phyloP scores from a whole-genome alignment of 2,888 invertebrate genomes.

The Cosmorhoe ocellata region DNA sequence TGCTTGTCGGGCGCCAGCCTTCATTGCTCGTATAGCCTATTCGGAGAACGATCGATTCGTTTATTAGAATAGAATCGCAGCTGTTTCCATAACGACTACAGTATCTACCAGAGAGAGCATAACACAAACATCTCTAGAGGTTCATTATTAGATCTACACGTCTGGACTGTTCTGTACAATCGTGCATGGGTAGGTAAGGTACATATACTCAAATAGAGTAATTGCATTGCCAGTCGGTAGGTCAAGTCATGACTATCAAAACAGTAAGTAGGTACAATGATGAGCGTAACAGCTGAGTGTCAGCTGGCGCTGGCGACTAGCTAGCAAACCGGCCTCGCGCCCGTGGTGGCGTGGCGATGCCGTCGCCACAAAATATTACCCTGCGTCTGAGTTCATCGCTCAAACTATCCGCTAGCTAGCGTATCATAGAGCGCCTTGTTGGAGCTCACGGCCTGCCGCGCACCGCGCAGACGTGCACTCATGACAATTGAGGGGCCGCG shows the following conservation, averaged over 20 bases:
- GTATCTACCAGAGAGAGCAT: not conserved
- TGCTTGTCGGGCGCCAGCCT: constrained; percentile 45
- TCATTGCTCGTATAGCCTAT: constrained; percentile 46
- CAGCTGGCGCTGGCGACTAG: constrained; percentile 55
- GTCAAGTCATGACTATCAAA: constrained; percentile 44
- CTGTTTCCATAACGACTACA: constrained; percentile 32
- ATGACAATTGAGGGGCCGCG: constrained; percentile 63
- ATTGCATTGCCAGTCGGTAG: constrained; percentile 49
- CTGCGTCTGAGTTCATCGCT: constrained; percentile 65
- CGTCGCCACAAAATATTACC: constrained; percentile 50
- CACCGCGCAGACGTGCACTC: constrained; percentile 47
- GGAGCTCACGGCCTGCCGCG: constrained; percentile 41
- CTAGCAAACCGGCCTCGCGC: constrained; percentile 43
- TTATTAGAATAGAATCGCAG: constrained; percentile 40
- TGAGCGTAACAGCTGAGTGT: constrained; percentile 69
- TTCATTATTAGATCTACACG: not conserved
- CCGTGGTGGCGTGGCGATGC: too few relatives aligned
- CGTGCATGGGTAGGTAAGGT: constrained; percentile 16
- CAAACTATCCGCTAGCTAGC: constrained; percentile 51
- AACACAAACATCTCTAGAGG: not conserved
- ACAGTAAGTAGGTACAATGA: constrained; percentile 53
- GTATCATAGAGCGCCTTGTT: constrained; percentile 45
- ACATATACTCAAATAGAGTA: constrained; percentile 8
- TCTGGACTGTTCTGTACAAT: not conserved
- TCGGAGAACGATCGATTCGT: constrained; percentile 46